These are phyloP conservation scores for Thymelicus sylvestris DNA, from an alignment of 2,888 invertebrate genomes.

Conservation along the genomic window DNA sequence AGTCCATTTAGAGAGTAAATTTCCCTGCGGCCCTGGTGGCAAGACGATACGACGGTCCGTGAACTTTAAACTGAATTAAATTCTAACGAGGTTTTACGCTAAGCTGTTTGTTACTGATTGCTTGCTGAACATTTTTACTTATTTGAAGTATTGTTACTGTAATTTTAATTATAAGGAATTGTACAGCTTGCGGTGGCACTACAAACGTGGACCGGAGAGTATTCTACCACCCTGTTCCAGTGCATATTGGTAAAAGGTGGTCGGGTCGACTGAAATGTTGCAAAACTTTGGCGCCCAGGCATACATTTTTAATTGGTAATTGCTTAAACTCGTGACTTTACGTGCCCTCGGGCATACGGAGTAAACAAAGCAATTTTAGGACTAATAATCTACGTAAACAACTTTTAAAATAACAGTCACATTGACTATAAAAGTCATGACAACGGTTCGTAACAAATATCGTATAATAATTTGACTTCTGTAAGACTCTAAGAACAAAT, in stretches of 20 bases:
- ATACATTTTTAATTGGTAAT: too few species aligned
- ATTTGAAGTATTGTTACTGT: conserved; percentile 9
- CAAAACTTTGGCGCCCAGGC: too few species aligned
- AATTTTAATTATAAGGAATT: conserved; percentile 1
- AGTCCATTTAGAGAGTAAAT: conserved; percentile 38
- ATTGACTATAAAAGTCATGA: too few species aligned
- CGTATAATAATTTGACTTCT: background rate
- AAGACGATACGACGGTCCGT: conserved; percentile 32
- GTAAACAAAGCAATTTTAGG: too few species aligned
- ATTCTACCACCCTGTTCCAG: too few species aligned
- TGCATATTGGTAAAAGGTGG: too few species aligned
- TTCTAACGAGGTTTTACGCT: conserved; percentile 36
- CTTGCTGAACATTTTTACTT: conserved; percentile 21
- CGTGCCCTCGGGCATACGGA: too few species aligned
- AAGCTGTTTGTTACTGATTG: conserved; percentile 34
- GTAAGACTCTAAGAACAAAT: conserved; percentile 25
- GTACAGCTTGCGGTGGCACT: background rate
- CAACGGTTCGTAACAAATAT: background rate
- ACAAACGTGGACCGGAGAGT: too few species aligned
- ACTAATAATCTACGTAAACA: too few species aligned
- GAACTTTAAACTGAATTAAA: conserved; percentile 39
- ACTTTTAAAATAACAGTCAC: too few species aligned
- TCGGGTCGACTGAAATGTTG: too few species aligned
- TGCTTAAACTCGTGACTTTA: background rate
- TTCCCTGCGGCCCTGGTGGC: conserved; percentile 37